Evolutionary conservation across 2,113 vertebrate species (phyloP), one percentile per base, ranked within the genome.

Genomic region (Eleginops maclovinus): DNA sequence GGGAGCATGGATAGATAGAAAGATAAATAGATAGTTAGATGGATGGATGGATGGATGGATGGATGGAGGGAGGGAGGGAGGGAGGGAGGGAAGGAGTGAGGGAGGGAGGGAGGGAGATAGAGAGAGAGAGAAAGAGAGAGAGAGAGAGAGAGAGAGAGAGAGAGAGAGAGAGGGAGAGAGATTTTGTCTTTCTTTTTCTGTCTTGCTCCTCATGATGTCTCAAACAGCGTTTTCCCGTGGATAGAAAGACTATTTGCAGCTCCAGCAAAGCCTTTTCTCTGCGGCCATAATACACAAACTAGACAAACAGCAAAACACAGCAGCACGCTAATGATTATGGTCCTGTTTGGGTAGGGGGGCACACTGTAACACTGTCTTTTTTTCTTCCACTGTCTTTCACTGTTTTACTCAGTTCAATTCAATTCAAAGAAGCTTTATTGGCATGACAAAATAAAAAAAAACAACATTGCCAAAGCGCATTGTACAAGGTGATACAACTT

Each of bases 291-390:
- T 66, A 83, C 61, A 86, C 70, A 79, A 79, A 79, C 26, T 56
- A 81, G 83, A 83, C 77, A 87, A 86, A 89, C 69, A 86, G 63
- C 86, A 72, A 77, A 86, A 81, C 78, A 66, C 80, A 86, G 89
- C 82, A 86, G 83, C 68, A 28, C 36, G 77, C 87, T 83, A 83
- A 77, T 85, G 83, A 78, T 84, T 78, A 79, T 83, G 61, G 55
- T 75, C 72, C 58, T 81, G 70, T 83, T 76, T 56, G 26, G 40
- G 28, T 41, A 46, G 59, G 21, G 26, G 31, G 72, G 53, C 82
- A 40, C 68, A 55, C 59, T 55, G 15, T 1, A 41, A 44, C 16
- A 3, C 22, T 6, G 19, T 31, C 44, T 28, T 4, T 74, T 12
- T 46, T 3, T 64, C 53, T 51, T 36, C 55, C 17, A 53, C 66